Evolutionary conservation across 2,888 invertebrate genomes (phyloP), one percentile per base, ranked within the genome.

Genomic region (Dynastes grantii): DNA sequence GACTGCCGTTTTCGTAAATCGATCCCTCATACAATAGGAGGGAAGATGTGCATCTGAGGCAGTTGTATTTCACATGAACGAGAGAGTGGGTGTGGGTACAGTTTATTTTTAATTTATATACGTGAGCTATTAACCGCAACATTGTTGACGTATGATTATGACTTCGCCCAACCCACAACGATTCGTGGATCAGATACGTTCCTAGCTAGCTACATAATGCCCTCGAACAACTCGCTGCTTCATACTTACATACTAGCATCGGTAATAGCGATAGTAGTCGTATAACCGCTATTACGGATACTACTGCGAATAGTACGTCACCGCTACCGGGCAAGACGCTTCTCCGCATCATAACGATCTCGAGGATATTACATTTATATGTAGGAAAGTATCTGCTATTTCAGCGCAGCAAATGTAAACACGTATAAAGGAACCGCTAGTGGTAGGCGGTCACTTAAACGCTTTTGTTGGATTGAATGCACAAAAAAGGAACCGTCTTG

Each of bases 81-180:
- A 58, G 55, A 63, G 49, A 76, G 76, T 76, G 76, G 76, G 76
- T 67, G 76, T 68, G 76, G 67, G 73, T 75, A 76, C 61, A 51
- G 40, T 78, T 78, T 58, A 79, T 79, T 79, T 76, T 73, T 79
- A 64, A 65, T 73, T 73, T 73, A 75, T 75, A 75, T 75, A 71
- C 77, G 77, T 71, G 79, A 79, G 79, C 77, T 79, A 79, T 79
- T 79, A 79, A 71, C 79, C 70, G 76, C 79, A 76, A 77, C 79
- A 76, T 79, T 77, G 79, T 79, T 77, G 79, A 79, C 76, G 79
- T 77, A 77, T 73, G 79, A 77, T 79, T 79, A 79, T 70, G 79
- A 79, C 76, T 76, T 76, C 64, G 70, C 79, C 76, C 77, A 77
- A 75, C 79, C 76, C 79, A 73, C 77, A 67, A 61, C 67, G 73